Evolutionary conservation across 2,888 invertebrate genomes (phyloP).

Genomic region (Catonia carolina): DNA sequence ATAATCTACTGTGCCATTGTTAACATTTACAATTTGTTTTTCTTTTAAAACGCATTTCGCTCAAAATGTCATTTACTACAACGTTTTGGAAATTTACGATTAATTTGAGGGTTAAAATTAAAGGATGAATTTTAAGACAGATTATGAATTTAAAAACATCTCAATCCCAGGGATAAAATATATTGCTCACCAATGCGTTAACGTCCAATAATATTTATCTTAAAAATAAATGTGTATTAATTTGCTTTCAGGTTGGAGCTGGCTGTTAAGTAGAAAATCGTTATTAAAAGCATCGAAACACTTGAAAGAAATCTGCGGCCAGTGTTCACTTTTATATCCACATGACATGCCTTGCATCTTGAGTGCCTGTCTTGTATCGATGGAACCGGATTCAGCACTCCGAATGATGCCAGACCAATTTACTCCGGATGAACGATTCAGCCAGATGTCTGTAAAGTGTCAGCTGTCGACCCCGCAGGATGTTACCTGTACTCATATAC

Average conservation of each 20-base stretch:
- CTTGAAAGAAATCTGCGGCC: conserved; percentile 83
- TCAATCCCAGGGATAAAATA: too few species aligned
- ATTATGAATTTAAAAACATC: too few species aligned
- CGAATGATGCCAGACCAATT: conserved; percentile 91
- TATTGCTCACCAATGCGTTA: too few species aligned
- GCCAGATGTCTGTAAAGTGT: conserved; percentile 79
- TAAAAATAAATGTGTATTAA: too few species aligned
- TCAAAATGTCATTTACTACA: too few species aligned
- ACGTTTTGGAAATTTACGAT: too few species aligned
- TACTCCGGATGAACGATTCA: conserved; percentile 90
- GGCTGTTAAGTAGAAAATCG: conserved; percentile 85
- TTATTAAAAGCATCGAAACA: conserved; percentile 78
- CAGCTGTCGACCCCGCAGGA: conserved; percentile 93
- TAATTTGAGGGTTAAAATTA: too few species aligned
- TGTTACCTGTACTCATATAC: conserved; percentile 94
- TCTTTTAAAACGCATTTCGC: too few species aligned
- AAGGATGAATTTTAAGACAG: too few species aligned
- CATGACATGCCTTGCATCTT: conserved; percentile 83
- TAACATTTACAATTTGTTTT: too few species aligned
- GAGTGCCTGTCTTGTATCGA: conserved; percentile 95
- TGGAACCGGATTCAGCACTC: conserved; percentile 83
- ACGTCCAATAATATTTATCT: too few species aligned
- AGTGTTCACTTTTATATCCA: conserved; percentile 77
- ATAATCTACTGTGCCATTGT: too few species aligned
- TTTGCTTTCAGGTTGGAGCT: conserved; percentile 80